These are phyloP conservation scores for Rallus crepitans DNA, from an alignment of 2,797 vertebrate genomes.

Conservation along the genomic window DNA sequence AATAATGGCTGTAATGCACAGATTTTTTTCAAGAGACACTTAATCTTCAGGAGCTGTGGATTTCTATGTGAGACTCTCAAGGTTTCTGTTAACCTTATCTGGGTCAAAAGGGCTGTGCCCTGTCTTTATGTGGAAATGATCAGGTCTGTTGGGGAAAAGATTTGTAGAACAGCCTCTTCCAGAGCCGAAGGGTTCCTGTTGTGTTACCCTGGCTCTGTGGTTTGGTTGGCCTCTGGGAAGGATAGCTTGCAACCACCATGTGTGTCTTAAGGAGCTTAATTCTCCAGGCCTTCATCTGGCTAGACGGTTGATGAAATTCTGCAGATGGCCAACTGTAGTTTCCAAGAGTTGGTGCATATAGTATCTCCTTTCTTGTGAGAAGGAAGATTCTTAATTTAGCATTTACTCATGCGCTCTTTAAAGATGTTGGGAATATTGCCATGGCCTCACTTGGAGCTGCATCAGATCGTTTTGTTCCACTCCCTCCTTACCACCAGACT, in stretches of 20 bases:
- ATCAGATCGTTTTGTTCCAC: conserved; percentile 11
- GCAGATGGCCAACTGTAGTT: conserved; percentile 26
- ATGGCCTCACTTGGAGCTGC: conserved; percentile 48
- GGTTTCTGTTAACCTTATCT: neutral
- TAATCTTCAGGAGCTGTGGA: neutral
- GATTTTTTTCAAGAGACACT: neutral
- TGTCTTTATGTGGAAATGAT: neutral
- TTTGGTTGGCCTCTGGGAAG: neutral
- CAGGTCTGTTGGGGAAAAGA: neutral
- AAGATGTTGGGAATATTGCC: conserved; percentile 54
- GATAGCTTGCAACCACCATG: neutral
- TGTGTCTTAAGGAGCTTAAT: neutral
- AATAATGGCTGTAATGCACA: neutral
- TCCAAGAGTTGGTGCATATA: conserved; percentile 5
- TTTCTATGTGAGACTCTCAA: neutral
- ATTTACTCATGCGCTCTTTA: conserved; percentile 33
- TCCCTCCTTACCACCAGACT: conserved; percentile 18
- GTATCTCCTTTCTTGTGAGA: conserved; percentile 18
- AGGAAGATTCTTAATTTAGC: conserved; percentile 45
- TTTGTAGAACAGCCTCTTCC: neutral
- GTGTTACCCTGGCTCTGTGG: neutral
- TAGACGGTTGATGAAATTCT: conserved; percentile 23
- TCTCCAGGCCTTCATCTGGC: conserved; percentile 3
- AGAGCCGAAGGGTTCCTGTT: neutral
- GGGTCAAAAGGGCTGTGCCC: neutral